Evolutionary conservation across 1,140 invertebrate genomes (phyloP).

Genomic region (Megalonaias nervosa): DNA sequence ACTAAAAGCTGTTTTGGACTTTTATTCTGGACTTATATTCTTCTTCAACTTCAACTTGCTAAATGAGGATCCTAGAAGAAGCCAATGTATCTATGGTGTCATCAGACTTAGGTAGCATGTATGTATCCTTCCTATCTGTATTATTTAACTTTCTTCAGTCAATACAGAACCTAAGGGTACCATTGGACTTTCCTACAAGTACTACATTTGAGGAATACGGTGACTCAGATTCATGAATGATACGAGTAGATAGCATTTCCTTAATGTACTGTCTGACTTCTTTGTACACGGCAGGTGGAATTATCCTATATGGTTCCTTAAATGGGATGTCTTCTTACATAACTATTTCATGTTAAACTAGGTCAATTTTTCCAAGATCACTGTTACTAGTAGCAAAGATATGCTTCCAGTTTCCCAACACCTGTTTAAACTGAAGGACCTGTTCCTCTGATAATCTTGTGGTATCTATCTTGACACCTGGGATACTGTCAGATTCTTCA

Average conservation of each 20-base stretch:
- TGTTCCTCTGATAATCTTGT: background rate
- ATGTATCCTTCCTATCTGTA: background rate
- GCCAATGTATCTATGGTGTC: slow-evolving; percentile 5
- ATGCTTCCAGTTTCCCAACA: slow-evolving; percentile 26
- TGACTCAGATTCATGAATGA: slow-evolving; percentile 11
- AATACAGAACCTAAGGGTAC: slow-evolving; percentile 18
- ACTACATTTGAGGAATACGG: slow-evolving; percentile 12
- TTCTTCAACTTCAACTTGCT: slow-evolving; percentile 67
- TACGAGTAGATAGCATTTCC: slow-evolving; percentile 15
- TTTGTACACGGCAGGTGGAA: slow-evolving; percentile 24
- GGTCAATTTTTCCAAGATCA: slow-evolving; percentile 17
- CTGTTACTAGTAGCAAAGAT: slow-evolving; percentile 14
- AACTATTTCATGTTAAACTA: slow-evolving; percentile 19
- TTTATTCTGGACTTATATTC: slow-evolving; percentile 16
- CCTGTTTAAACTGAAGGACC: slow-evolving; percentile 3
- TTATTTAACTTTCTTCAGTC: slow-evolving; percentile 4
- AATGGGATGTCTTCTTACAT: slow-evolving; percentile 18
- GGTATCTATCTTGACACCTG: too few species aligned
- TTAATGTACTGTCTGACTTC: slow-evolving; percentile 16
- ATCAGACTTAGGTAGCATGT: slow-evolving; percentile 13
- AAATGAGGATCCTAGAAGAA: slow-evolving; percentile 8
- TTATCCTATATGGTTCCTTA: slow-evolving; percentile 19
- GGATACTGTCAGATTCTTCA: too few species aligned
- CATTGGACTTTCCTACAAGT: slow-evolving; percentile 15
- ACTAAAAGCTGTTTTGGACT: slow-evolving; percentile 41